Base-by-base conservation (phyloP, 1,140 invertebrate species). In the Drosophila repletoides region DNA sequence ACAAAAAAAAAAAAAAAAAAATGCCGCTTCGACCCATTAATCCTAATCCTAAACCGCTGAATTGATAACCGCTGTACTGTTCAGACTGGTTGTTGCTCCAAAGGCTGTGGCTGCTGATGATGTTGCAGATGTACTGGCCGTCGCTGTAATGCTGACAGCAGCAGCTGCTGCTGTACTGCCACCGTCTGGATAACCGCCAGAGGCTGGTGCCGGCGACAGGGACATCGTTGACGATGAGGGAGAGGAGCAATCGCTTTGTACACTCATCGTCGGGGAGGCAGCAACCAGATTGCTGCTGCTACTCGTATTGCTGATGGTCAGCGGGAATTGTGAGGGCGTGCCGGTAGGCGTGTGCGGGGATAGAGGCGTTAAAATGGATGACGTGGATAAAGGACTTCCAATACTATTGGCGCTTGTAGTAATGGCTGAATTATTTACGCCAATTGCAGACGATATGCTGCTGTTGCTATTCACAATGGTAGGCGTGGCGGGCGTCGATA, bases 171-270 rank as follows among this genome's bases (percentile, higher is more conserved):
- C 88, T n/a, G 74, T 76, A 5, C 67, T 56, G 7, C 66, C 74
- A 7, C 79, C 80, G 40, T 86, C 80, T 5, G 81, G 80, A 76
- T 88, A 76, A 1, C 87, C 75, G 7, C 75, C 81, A 0, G 80
- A 87, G 3, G 80, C 63, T 2, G 87, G 83, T 6, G 88, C 88
- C 9, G 88, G 88, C 7, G 88, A 89, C 15, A 89, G 31, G 2
- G 87, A 89, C 72, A 89, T 89, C 1, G 87, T 86, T 1, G 88
- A 89, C 1, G 88, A 89, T 17, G 87, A 87, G 2, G 88, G 88
- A 10, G 88, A 89, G 1, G 88, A 89, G 64, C 88, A 89, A 45
- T 89, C 88, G 34, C 88, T 89, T 41, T 89, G 87, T 9, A 84
- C 75, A 41, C 87, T 89, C 88, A 89, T 84, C 2, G 88, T 88